Evolutionary conservation across 2,888 invertebrate species (phyloP).

Genomic region (Ophioninae sp.): DNA sequence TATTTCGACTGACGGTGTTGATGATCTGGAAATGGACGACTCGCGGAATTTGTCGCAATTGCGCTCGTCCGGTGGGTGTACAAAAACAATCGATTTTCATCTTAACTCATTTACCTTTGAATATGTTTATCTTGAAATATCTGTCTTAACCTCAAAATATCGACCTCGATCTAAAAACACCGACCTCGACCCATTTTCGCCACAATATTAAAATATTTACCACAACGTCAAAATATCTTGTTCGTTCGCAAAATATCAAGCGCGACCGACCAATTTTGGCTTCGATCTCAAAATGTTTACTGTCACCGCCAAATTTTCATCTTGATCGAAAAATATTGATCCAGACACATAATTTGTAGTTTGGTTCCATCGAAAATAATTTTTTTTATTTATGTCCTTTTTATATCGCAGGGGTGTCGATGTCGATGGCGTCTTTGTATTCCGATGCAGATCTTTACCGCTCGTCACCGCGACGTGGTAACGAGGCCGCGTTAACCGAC

Average conservation of each 20-base stretch:
- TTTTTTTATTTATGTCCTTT: neutral
- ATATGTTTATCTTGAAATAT: no score
- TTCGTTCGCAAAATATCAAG: no score
- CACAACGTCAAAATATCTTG: no score
- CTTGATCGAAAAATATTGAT: no score
- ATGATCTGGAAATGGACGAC: constrained; percentile 82
- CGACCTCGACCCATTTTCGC: no score
- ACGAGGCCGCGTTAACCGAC: constrained; percentile 79
- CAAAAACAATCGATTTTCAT: neutral
- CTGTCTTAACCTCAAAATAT: neutral
- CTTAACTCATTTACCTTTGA: neutral
- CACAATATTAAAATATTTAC: no score
- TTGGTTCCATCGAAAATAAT: no score
- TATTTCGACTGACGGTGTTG: constrained; percentile 82
- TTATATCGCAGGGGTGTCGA: constrained; percentile 81
- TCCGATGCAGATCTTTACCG: constrained; percentile 83
- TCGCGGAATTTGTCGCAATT: constrained; percentile 80
- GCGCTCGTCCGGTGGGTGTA: constrained; percentile 70
- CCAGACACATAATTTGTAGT: no score
- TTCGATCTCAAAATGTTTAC: no score
- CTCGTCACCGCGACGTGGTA: constrained; percentile 77
- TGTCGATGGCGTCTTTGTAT: constrained; percentile 86
- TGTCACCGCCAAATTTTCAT: no score
- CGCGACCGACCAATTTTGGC: no score
- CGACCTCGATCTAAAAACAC: no score